Evolutionary conservation across 2,113 vertebrate species (phyloP), one percentile per base, ranked within the genome.

Genomic region (Pipa parva): DNA sequence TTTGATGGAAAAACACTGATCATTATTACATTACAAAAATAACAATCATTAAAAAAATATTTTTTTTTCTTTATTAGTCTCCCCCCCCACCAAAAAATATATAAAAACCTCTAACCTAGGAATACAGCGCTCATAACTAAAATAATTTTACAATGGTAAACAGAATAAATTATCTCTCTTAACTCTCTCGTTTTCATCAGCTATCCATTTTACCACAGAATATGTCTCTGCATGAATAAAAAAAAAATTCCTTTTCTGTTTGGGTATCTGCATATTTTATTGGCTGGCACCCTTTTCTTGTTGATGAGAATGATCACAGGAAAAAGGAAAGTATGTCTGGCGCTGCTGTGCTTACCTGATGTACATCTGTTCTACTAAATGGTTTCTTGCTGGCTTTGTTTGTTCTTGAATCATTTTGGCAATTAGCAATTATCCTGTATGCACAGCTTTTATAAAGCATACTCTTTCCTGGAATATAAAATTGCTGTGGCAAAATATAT

Each of bases 341-440:
- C 36, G 21, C 56, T 68, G 65, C 65, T 52, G 65, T 51, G 56
- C 56, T 50, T 68, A 68, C 56, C 65, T 68, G 56, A 31, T 21
- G 46, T 59, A 68, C 65, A 68, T 68, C 65, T 68, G 65, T 68
- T 68, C 56, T 51, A 31, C 65, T 68, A 68, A 68, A 68, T 68
- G 29, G 56, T 50, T 68, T 68, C 65, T 68, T 59, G 65, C 65
- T 68, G 65, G 24, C 46, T 59, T 68, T 68, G 65, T 68, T 68
- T 68, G 56, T 68, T 68, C 65, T 51, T 59, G 65, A 59, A 68
- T 68, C 51, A 59, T 60, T 68, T 68, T 68, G 46, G 45, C 56
- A 59, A 68, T 68, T 68, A 68, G 65, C 56, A 68, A 39, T 59
- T 46, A 68, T 59, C 60, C 29, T 68, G 33, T 51, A 68, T 28